phyloP scores from a whole-genome alignment of 2,797 vertebrate species.

The Rhynchonycteris naso region DNA sequence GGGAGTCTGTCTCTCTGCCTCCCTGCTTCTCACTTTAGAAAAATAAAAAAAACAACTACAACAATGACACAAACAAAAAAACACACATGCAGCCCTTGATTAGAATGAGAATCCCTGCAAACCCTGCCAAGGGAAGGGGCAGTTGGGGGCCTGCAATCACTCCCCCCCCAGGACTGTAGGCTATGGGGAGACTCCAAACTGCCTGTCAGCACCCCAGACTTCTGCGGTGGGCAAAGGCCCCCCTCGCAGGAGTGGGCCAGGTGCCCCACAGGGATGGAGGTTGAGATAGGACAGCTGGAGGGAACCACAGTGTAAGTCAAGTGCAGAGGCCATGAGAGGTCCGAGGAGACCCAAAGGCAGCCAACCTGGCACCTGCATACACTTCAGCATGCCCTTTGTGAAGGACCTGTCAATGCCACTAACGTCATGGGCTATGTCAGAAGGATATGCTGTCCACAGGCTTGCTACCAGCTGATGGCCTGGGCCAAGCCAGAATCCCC shows the following conservation, averaged over 20 bases:
- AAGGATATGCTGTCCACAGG: neutral
- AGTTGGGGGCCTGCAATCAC: neutral
- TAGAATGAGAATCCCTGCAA: neutral
- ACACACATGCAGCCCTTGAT: neutral
- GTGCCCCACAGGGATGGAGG: neutral
- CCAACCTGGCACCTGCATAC: fast-evolving
- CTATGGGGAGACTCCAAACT: neutral
- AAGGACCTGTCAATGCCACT: neutral
- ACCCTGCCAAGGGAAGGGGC: neutral
- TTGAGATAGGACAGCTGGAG: neutral
- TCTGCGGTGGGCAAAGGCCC: neutral
- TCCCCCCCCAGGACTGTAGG: neutral
- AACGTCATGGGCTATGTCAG: neutral
- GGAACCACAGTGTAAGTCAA: neutral
- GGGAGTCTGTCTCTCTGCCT: too few species aligned
- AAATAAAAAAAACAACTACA: too few species aligned
- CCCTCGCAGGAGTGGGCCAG: neutral
- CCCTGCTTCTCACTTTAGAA: too few species aligned
- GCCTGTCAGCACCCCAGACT: neutral
- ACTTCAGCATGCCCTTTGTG: fast-evolving
- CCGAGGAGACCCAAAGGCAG: neutral
- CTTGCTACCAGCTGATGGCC: too few species aligned
- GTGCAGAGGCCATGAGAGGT: too few species aligned
- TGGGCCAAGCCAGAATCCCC: neutral
- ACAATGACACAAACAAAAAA: too few species aligned